These are phyloP conservation scores for Belgica antarctica DNA, from an alignment of 2,888 invertebrate genomes.

Conservation along the genomic window DNA sequence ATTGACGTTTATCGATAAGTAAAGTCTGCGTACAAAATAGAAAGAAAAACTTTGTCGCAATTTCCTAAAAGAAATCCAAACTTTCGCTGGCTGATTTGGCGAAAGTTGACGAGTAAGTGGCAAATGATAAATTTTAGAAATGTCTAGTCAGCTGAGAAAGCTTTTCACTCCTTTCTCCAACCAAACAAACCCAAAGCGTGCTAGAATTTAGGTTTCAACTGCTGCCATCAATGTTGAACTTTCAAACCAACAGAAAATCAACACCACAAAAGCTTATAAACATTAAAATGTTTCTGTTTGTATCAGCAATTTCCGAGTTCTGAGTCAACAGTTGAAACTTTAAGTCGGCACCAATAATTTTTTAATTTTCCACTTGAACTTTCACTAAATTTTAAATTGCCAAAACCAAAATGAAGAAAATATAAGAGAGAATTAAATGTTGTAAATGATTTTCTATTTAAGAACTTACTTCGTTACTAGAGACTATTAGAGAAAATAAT, in stretches of 20 bases:
- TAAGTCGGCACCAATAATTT: too few species aligned
- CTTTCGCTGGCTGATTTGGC: not conserved
- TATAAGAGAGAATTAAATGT: too few species aligned
- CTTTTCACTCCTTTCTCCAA: not conserved
- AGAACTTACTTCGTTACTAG: not conserved
- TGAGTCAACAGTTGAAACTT: too few species aligned
- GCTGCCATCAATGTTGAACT: too few species aligned
- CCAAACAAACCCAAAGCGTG: not conserved
- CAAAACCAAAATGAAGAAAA: too few species aligned
- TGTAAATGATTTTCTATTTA: not conserved
- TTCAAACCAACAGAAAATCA: too few species aligned
- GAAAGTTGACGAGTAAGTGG: not conserved
- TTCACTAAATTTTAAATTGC: too few species aligned
- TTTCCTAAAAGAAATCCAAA: conserved; percentile 4
- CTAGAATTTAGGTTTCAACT: too few species aligned
- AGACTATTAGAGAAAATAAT: conserved; percentile 35
- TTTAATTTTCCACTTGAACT: too few species aligned
- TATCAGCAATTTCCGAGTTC: too few species aligned
- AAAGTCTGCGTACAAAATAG: conserved; percentile 40
- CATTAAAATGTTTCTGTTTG: too few species aligned
- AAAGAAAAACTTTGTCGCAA: conserved; percentile 11
- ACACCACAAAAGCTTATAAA: too few species aligned
- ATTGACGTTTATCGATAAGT: conserved; percentile 34
- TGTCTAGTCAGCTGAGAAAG: not conserved
- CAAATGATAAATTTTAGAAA: not conserved